Conservation (phyloP, 2,888 invertebrate species). For the Drosophila austrosaltans region DNA sequence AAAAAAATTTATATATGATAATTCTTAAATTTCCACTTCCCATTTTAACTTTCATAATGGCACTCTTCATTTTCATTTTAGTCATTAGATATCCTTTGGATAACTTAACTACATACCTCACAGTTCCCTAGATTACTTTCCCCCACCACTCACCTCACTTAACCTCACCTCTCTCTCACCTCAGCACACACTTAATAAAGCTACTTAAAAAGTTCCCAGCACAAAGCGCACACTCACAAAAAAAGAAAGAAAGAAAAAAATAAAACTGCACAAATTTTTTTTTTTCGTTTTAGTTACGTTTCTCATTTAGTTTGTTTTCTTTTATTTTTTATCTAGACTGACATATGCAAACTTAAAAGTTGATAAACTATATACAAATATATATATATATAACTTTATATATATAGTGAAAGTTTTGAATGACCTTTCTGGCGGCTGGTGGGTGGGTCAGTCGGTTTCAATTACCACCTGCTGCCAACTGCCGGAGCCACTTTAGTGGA, state of each 20-base stretch:
- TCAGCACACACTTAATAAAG: constrained; percentile 18
- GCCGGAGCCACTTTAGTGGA: constrained; percentile 17
- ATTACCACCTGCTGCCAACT: constrained; percentile 51
- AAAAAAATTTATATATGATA: neutral
- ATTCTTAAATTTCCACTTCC: neutral
- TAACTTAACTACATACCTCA: neutral
- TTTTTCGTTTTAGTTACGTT: constrained; percentile 3
- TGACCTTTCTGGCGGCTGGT: constrained; percentile 37
- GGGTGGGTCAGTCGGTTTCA: constrained; percentile 46
- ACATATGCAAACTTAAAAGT: constrained; percentile 16
- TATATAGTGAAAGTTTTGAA: constrained; percentile 17
- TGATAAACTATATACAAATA: constrained; percentile 1
- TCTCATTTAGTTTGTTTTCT: constrained; percentile 2
- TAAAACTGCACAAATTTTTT: constrained; percentile 7
- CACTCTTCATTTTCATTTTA: constrained; percentile 5
- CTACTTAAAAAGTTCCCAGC: constrained; percentile 21
- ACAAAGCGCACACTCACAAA: constrained; percentile 20
- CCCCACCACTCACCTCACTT: constrained; percentile 4
- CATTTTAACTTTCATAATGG: constrained; percentile 4
- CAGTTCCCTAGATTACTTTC: constrained; percentile 7
- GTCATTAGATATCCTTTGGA: neutral
- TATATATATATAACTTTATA: neutral
- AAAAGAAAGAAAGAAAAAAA: constrained; percentile 2
- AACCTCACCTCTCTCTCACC: neutral
- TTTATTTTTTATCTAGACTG: constrained; percentile 17